These are phyloP conservation scores for Rallus limicola DNA, from an alignment of 2,113 vertebrate species.

Conservation along the genomic window DNA sequence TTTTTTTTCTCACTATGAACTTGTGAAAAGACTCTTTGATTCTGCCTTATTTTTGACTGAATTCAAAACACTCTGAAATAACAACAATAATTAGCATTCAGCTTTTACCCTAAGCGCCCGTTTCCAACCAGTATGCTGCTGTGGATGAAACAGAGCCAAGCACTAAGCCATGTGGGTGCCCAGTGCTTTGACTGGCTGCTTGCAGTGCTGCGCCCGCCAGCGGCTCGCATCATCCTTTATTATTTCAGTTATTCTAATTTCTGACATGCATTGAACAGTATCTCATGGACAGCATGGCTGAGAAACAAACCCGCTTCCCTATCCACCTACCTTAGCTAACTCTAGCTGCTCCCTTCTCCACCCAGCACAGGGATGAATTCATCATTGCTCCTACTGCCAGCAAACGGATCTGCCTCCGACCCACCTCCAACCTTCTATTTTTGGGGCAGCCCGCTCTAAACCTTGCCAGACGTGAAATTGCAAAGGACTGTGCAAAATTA, in stretches of 20 bases:
- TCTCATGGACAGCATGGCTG: fast-evolving
- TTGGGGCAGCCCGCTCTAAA: background rate
- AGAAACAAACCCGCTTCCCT: background rate
- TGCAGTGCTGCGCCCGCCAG: background rate
- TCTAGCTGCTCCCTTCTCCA: background rate
- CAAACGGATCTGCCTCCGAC: fast-evolving
- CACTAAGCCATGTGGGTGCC: background rate
- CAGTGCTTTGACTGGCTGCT: background rate
- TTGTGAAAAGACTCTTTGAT: background rate
- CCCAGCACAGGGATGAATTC: background rate
- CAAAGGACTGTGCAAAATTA: background rate
- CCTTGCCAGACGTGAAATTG: background rate
- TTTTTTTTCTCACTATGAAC: background rate
- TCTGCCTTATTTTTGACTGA: background rate
- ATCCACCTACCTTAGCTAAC: fast-evolving
- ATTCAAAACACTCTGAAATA: constrained; percentile 18
- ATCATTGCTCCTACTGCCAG: background rate
- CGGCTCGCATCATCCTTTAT: background rate
- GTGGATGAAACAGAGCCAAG: background rate
- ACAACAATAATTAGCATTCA: background rate
- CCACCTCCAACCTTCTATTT: background rate
- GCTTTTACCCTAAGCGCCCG: background rate
- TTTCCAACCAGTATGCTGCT: background rate
- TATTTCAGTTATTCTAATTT: background rate
- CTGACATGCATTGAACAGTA: background rate